These are phyloP conservation scores for Ferrisia virgata DNA, from an alignment of 2,888 invertebrate species.

Conservation along the genomic window DNA sequence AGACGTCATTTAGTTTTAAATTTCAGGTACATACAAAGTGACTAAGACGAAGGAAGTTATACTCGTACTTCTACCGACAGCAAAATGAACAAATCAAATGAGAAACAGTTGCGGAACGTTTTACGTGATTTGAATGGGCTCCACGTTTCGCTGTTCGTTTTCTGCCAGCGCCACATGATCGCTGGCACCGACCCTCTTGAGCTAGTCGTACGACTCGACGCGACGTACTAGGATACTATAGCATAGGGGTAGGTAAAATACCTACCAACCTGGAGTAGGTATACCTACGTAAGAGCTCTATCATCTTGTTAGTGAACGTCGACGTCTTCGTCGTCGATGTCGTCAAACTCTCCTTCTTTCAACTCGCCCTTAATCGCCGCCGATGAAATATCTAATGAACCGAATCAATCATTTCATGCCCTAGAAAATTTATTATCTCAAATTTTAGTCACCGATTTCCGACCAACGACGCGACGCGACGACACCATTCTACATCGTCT, in stretches of 20 bases:
- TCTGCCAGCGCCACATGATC: too few species aligned
- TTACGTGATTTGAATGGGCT: neutral
- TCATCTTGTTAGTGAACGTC: neutral
- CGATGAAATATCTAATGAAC: neutral
- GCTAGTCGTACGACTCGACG: too few species aligned
- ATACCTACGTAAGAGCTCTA: neutral
- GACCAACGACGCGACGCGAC: too few species aligned
- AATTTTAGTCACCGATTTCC: too few species aligned
- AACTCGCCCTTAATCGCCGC: neutral
- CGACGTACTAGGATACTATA: too few species aligned
- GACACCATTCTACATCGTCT: too few species aligned
- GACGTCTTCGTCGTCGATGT: neutral
- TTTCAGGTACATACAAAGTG: neutral
- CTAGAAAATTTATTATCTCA: neutral
- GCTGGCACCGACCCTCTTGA: too few species aligned
- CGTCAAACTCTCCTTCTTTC: too few species aligned
- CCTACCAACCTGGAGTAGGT: neutral
- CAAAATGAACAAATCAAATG: neutral
- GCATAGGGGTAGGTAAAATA: too few species aligned
- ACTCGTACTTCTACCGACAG: too few species aligned
- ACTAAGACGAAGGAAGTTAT: neutral
- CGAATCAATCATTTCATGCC: constrained; percentile 22
- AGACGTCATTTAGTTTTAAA: neutral
- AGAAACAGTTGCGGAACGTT: neutral
- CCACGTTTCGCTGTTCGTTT: neutral